Percentiles rank a stretch among this genome's conserved stretches.
phyloP scores from a whole-genome alignment of 2,888 invertebrate species.

The Odontothrips loti region DNA sequence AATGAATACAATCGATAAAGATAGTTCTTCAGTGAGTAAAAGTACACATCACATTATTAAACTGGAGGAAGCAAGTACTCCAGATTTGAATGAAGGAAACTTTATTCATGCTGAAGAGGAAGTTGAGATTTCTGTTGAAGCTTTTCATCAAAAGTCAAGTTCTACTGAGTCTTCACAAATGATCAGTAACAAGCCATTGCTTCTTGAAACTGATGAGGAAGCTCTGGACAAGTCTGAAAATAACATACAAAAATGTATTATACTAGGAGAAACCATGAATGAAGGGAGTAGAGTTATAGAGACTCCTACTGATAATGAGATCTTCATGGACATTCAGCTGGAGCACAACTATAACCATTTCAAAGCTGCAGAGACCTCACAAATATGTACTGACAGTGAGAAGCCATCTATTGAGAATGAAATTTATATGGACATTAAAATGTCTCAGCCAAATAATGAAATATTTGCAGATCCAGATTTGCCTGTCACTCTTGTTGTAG shows the following conservation, averaged over 20 bases:
- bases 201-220: not conserved
- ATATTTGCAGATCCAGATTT: not conserved
- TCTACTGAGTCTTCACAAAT: not conserved
- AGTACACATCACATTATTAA: not conserved
- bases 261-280: not conserved
- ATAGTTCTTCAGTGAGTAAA: not conserved
- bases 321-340: conserved; percentile 1
- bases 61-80: not conserved
- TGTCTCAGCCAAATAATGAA: conserved; percentile 1
- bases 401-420: not conserved
- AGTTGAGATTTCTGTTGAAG: not conserved
- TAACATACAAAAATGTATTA: not conserved
- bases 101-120: not conserved
- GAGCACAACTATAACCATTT: conserved; percentile 13
- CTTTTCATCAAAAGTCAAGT: too few species aligned
- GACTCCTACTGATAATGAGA: not conserved
- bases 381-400: not conserved
- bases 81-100: not conserved
- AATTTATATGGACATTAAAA: not conserved
- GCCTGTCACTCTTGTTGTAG: not conserved
- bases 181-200: not conserved
- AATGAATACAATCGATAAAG: not conserved
- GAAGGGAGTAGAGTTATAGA: not conserved
- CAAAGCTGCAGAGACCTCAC: not conserved
- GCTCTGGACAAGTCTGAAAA: not conserved